These are phyloP conservation scores for Uloborus diversus DNA, from an alignment of 1,140 invertebrate species.

Conservation along the genomic window DNA sequence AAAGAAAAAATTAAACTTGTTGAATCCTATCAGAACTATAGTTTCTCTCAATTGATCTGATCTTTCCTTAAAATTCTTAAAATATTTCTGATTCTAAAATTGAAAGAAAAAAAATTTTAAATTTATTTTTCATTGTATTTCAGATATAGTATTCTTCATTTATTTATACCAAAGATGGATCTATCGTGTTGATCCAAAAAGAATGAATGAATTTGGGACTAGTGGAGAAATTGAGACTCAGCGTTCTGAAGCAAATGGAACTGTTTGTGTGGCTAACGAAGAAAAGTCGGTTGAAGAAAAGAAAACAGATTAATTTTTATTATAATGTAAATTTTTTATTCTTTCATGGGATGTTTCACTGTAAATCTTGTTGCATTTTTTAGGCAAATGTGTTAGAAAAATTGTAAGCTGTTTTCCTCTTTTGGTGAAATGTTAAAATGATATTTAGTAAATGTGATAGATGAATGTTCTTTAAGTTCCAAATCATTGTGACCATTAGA, in stretches of 20 bases:
- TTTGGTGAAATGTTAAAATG: too few relatives aligned
- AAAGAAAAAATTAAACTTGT: too few relatives aligned
- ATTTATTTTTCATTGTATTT: constrained; percentile 65
- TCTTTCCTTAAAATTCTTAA: too few relatives aligned
- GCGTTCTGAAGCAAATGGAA: constrained; percentile 35
- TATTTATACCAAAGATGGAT: constrained; percentile 99
- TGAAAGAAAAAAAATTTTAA: too few relatives aligned
- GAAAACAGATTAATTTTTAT: constrained; percentile 39
- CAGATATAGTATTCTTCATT: constrained; percentile 98
- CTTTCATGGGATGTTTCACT: constrained; percentile 44
- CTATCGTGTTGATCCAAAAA: constrained; percentile 91
- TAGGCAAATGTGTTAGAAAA: too few relatives aligned
- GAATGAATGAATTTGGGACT: constrained; percentile 96
- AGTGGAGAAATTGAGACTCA: constrained; percentile 66
- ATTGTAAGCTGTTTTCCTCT: too few relatives aligned
- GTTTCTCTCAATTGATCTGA: too few relatives aligned
- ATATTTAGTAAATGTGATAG: too few relatives aligned
- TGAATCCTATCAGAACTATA: too few relatives aligned
- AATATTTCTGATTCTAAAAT: too few relatives aligned
- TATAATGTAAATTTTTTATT: neutral
- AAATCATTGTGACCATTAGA: too few relatives aligned
- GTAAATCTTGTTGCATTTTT: constrained; percentile 28
- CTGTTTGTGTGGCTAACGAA: constrained; percentile 10
- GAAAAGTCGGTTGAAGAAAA: constrained; percentile 28
- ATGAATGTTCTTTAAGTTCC: too few relatives aligned